Evolutionary conservation across 1,140 invertebrate species (phyloP).

Genomic region (Drosophila bocqueti): DNA sequence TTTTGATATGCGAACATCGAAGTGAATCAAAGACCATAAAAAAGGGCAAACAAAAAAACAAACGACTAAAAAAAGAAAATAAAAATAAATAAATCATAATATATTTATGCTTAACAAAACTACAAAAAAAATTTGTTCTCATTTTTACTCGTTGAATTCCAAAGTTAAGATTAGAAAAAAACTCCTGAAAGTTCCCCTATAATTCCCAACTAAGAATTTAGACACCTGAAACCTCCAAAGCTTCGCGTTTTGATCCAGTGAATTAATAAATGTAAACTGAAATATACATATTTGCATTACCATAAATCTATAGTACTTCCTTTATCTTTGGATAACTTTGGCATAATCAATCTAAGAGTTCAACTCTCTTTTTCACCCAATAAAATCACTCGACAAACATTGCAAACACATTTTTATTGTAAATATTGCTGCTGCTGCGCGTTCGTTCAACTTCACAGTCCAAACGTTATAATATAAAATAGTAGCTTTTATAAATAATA

Average conservation of each 20-base stretch:
- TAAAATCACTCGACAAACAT: slow-evolving; percentile 16
- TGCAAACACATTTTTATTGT: slow-evolving; percentile 59
- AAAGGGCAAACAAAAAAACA: slow-evolving; percentile 30
- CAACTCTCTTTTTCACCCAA: not conserved
- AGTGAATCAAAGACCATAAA: slow-evolving; percentile 31
- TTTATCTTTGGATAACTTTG: not conserved
- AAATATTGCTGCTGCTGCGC: slow-evolving; percentile 44
- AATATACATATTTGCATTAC: not conserved
- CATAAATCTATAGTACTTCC: not conserved
- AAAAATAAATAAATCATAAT: slow-evolving; percentile 36
- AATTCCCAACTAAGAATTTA: not conserved
- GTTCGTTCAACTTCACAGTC: slow-evolving; percentile 36
- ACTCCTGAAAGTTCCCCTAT: not conserved
- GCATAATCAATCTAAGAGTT: too few relatives aligned
- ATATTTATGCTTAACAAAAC: slow-evolving; percentile 81
- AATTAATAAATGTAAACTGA: too few relatives aligned
- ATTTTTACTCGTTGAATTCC: not conserved
- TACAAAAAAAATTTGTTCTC: slow-evolving; percentile 22
- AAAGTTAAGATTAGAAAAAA: not conserved
- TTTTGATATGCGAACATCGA: slow-evolving; percentile 51
- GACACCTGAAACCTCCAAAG: not conserved
- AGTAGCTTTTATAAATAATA: slow-evolving; percentile 34
- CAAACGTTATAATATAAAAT: slow-evolving; percentile 36
- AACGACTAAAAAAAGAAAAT: slow-evolving; percentile 40
- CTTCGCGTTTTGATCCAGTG: not conserved